These are phyloP conservation scores for Oplegnathus fasciatus DNA, from an alignment of 2,113 vertebrate species.

Conservation along the genomic window DNA sequence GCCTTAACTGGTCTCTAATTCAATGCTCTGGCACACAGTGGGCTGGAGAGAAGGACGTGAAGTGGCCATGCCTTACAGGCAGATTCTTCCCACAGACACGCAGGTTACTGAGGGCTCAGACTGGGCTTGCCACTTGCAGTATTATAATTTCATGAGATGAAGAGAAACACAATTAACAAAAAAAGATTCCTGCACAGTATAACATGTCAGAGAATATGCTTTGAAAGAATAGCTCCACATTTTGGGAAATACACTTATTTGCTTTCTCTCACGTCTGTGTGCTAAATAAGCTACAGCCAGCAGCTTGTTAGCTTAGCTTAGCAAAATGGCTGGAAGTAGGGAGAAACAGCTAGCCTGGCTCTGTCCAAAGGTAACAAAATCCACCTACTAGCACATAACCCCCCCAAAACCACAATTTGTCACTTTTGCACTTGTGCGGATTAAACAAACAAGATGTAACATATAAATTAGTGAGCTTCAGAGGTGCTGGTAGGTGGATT, in stretches of 20 bases:
- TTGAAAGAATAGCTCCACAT: not conserved
- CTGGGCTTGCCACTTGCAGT: not conserved
- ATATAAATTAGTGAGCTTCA: not conserved
- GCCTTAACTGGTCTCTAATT: conserved; percentile 79
- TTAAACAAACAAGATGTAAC: not conserved
- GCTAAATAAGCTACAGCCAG: not conserved
- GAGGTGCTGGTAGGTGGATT: not conserved
- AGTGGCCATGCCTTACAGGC: conserved; percentile 57
- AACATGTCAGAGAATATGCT: not conserved
- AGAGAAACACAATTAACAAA: conserved; percentile 1
- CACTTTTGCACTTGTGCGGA: not conserved
- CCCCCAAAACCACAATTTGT: not conserved
- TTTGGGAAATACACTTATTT: not conserved
- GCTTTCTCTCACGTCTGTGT: not conserved
- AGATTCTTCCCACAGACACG: conserved; percentile 43
- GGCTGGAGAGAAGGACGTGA: conserved; percentile 57
- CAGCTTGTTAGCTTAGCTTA: not conserved
- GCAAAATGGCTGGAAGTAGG: not conserved
- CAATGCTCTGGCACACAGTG: conserved; percentile 67
- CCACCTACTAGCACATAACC: not conserved
- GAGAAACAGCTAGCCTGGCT: not conserved
- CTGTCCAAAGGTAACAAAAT: not conserved
- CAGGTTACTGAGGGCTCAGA: conserved; percentile 27
- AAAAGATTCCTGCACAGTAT: not conserved
- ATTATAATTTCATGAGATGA: conserved; percentile 22